Conservation (phyloP, 2,888 invertebrate genomes). For the Ariolimax columbianus region DNA sequence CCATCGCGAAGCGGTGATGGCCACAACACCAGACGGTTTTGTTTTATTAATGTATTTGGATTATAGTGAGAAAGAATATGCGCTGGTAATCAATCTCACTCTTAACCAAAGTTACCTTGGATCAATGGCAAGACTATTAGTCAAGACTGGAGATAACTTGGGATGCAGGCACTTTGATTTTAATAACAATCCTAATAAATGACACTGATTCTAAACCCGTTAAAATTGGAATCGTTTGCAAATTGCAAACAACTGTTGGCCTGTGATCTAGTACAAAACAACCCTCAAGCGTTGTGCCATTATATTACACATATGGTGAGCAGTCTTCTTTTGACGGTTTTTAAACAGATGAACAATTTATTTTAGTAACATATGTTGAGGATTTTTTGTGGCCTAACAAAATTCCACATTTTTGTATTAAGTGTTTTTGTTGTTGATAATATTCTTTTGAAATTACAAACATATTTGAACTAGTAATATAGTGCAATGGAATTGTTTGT, state of each 20-base stretch:
- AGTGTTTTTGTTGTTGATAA: background rate
- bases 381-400: background rate
- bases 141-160: too few relatives aligned
- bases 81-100: too few relatives aligned
- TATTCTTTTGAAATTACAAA: background rate
- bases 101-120: too few relatives aligned
- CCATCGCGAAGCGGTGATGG: too few relatives aligned
- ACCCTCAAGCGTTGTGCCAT: background rate
- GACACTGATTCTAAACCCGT: background rate
- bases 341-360: background rate
- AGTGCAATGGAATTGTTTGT: constrained; percentile 8
- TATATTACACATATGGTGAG: background rate
- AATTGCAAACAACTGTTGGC: background rate
- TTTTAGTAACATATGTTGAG: background rate
- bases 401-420: background rate
- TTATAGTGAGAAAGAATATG: too few relatives aligned
- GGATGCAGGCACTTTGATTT: too few relatives aligned
- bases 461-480: background rate
- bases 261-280: background rate
- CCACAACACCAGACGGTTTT: too few relatives aligned
- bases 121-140: too few relatives aligned
- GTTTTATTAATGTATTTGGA: too few relatives aligned
- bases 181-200: background rate
- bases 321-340: background rate
- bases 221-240: background rate